Conservation (phyloP, 2,113 vertebrate genomes). For the Apteryx owenii region DNA sequence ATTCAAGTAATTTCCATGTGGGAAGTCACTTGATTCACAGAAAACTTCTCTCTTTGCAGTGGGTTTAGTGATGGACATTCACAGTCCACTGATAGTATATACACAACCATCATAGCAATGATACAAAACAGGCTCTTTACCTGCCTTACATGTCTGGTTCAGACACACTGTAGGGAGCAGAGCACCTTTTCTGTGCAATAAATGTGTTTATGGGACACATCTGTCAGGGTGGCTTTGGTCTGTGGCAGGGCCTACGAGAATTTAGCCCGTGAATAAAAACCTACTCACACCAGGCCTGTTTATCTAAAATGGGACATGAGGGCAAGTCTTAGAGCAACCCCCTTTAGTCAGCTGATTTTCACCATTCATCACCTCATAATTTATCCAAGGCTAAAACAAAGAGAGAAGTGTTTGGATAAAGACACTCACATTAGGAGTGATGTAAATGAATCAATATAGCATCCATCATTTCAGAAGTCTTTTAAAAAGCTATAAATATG, state of each 20-base stretch:
- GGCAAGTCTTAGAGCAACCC: neutral
- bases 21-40: neutral
- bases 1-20: neutral
- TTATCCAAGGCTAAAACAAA: neutral
- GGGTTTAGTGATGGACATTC: neutral
- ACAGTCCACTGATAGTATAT: neutral
- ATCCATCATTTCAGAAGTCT: neutral
- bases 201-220: neutral
- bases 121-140: neutral
- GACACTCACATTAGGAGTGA: neutral
- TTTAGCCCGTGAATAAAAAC: neutral
- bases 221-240: neutral
- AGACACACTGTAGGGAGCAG: rapidly evolving
- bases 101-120: neutral
- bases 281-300: neutral
- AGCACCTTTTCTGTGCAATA: neutral
- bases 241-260: neutral
- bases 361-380: neutral
- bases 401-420: neutral
- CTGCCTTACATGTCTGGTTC: neutral
- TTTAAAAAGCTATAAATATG: constrained; percentile 10
- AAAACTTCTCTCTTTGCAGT: neutral
- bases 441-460: neutral
- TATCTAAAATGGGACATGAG: neutral
- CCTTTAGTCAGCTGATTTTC: neutral